A percentile compares a stretch with the other conserved stretches of the same genome.
Conservation (phyloP, 2,797 vertebrate species). For the Capromys pilorides region DNA sequence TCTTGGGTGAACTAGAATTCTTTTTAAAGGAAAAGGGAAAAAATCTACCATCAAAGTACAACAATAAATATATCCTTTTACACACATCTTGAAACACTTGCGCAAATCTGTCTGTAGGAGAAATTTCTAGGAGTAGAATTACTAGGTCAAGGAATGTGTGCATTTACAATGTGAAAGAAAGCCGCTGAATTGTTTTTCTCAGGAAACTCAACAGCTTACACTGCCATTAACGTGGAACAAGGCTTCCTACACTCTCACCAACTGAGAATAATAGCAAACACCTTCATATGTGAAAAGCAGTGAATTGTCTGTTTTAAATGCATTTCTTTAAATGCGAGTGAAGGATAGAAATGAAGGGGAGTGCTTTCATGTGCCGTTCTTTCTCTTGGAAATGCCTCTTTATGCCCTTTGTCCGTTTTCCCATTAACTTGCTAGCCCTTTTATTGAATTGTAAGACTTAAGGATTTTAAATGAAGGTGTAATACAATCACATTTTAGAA, state of each 20-base stretch:
- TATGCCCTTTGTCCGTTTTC: conserved; percentile 60
- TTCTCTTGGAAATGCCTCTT: conserved; percentile 64
- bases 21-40: background rate
- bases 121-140: conserved; percentile 48
- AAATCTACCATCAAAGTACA: background rate
- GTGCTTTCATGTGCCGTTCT: conserved; percentile 54
- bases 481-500: conserved; percentile 60
- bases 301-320: conserved; percentile 39
- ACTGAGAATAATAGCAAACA: conserved; percentile 33
- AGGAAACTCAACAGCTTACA: conserved; percentile 11
- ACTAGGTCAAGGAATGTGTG: conserved; percentile 12
- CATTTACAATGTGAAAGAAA: conserved; percentile 35
- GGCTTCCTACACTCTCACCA: background rate
- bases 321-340: conserved; percentile 59
- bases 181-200: conserved; percentile 20
- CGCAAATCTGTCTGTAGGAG: conserved; percentile 18
- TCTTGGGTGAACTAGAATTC: background rate
- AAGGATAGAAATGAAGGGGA: background rate
- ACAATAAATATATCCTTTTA: background rate
- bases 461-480: conserved; percentile 66
- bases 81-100: conserved; percentile 58
- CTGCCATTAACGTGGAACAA: background rate
- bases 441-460: conserved; percentile 64
- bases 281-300: conserved; percentile 46
- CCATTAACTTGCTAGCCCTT: conserved; percentile 67